phyloP scores from a whole-genome alignment of 1,140 invertebrate genomes.

The Drosophila sp. region DNA sequence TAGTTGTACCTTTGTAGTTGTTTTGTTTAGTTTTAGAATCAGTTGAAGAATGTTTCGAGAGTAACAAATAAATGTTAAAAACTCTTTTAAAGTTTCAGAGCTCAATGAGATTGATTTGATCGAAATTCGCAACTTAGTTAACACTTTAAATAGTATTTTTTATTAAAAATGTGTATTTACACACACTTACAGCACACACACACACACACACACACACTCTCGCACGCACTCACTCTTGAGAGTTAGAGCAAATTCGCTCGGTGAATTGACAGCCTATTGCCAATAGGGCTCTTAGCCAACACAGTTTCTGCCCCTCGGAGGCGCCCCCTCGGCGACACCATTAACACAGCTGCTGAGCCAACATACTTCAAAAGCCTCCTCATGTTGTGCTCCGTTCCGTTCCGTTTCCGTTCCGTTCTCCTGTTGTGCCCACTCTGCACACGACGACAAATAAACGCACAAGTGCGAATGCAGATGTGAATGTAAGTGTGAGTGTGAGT shows the following conservation, averaged over 20 bases:
- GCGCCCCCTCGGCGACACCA: conserved; percentile 31
- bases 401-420: neutral
- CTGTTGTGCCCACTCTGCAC: neutral
- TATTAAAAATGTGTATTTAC: neutral
- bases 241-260: conserved; percentile 32
- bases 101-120: neutral
- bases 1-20: too few species aligned
- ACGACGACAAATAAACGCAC: conserved; percentile 39
- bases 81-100: neutral
- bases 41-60: too few species aligned
- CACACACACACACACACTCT: neutral
- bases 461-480: conserved; percentile 6
- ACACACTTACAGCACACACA: neutral
- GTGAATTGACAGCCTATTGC: conserved; percentile 27
- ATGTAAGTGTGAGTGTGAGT: neutral
- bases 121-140: neutral
- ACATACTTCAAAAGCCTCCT: conserved; percentile 32
- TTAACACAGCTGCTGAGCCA: conserved; percentile 50
- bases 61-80: too few species aligned
- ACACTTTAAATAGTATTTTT: neutral
- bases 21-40: too few species aligned
- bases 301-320: neutral
- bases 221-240: neutral
- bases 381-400: neutral
- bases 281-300: conserved; percentile 7